Base-by-base conservation (phyloP, 2,888 invertebrate genomes). In the Orchesellides sinensis region DNA sequence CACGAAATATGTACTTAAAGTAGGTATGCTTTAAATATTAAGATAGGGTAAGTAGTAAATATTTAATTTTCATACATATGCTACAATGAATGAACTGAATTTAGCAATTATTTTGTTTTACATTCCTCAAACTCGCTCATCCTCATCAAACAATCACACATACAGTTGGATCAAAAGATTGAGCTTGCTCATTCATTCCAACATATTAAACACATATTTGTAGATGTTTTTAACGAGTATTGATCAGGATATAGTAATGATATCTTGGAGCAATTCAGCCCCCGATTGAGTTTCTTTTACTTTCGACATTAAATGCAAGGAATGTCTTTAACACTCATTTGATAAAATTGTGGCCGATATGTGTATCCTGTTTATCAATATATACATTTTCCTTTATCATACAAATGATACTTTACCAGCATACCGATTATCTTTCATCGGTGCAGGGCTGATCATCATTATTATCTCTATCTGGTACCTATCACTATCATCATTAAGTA, bases 41-140 rank as follows among this genome's bases (percentile, higher is more conserved):
- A 17, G 14, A 17, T 17, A 17, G n/a, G 21, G 6, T 19, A 17
- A 17, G 2, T 49, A 19, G 17, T 19, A 49, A 56, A 27, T 8
- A 23, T 56, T 25, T 27, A 3, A 10, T 56, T 56, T n/a, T 56
- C 8, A 35, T 6, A 25, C 14, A 27, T 25, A n/a, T 14, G 14
- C 27, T 56, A 5, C 3, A 59, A 29, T 59, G 32, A 59, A 59
- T 52, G 52, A 52, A 52, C 8, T 52, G 40, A 14, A 23, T 61
- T 79, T 17, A 73, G 81, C 52, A 73, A 68, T 74, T 68, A 81
- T 69, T 47, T 27, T 19, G 17, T n/a, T n/a, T n/a, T n/a, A n/a
- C 73, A 81, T 81, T 81, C 81, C 81, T 66, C 29, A 73, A 81
- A 66, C 68, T 61, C 73, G 81, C 59, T 74, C 73, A 81, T 74